These are phyloP conservation scores for Crax fasciolata DNA, from an alignment of 2,797 vertebrate species.

Conservation along the genomic window DNA sequence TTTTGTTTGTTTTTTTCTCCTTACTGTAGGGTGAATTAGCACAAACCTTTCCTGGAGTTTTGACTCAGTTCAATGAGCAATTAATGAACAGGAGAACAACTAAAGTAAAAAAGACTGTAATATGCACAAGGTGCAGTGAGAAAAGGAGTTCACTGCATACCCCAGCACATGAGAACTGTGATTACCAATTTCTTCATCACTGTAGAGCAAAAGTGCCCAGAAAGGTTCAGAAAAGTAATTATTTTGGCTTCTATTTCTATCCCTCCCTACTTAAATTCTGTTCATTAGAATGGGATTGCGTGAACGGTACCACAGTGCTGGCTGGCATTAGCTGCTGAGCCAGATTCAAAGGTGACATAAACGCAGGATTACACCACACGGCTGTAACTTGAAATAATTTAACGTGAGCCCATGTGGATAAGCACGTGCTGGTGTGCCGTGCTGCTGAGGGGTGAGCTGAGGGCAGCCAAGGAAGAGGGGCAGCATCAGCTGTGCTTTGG, in stretches of 20 bases:
- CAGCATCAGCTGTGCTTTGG: background rate
- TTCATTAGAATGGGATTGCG: conserved; percentile 31
- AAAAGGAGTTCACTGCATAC: background rate
- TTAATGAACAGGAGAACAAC: background rate
- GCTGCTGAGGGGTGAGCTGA: background rate
- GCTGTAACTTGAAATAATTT: conserved; percentile 44
- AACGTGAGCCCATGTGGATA: background rate
- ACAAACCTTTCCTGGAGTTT: background rate
- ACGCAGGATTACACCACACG: background rate
- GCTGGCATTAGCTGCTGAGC: background rate
- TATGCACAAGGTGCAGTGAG: background rate
- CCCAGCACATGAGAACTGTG: background rate
- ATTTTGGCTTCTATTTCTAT: conserved; percentile 55
- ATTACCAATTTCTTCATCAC: background rate
- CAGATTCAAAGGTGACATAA: conserved; percentile 26
- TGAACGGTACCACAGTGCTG: background rate
- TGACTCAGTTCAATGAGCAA: conserved; percentile 9
- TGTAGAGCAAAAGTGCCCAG: background rate
- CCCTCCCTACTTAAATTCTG: conserved; percentile 19
- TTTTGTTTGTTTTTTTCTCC: background rate
- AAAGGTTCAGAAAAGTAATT: conserved; percentile 21
- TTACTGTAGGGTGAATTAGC: background rate
- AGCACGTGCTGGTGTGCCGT: background rate
- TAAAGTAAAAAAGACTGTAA: background rate
- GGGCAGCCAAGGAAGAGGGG: background rate